These are phyloP conservation scores for Mormyrus iriodes DNA, from an alignment of 2,113 vertebrate species.

Conservation along the genomic window DNA sequence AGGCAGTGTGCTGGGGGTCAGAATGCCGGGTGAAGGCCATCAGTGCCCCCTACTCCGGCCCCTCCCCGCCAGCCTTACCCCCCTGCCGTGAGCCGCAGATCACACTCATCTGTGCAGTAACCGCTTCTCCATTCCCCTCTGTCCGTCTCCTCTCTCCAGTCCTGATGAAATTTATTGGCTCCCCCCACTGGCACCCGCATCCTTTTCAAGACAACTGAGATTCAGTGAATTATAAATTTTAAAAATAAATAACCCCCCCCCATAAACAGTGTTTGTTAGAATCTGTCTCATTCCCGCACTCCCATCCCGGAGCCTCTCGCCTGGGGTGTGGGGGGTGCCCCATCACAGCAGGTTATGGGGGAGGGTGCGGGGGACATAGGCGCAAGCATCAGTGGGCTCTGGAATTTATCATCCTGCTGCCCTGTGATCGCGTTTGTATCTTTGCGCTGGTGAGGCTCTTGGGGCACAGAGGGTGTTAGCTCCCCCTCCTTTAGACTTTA, in stretches of 20 bases:
- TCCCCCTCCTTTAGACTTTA: too few relatives aligned
- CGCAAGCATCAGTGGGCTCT: slow-evolving; percentile 31
- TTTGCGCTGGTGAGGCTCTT: neutral
- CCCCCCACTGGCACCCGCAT: neutral
- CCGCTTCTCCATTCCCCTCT: neutral
- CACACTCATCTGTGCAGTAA: slow-evolving; percentile 13
- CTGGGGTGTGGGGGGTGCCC: neutral
- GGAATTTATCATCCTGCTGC: slow-evolving; percentile 38
- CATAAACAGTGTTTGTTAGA: neutral
- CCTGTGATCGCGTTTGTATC: slow-evolving; percentile 30
- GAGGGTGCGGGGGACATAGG: slow-evolving; percentile 17
- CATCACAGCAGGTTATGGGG: slow-evolving; percentile 27
- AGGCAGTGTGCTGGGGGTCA: neutral
- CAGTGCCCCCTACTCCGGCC: slow-evolving; percentile 9
- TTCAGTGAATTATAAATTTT: slow-evolving; percentile 16
- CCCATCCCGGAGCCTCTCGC: neutral
- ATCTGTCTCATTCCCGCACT: neutral
- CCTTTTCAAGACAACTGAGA: neutral
- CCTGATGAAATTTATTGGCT: neutral
- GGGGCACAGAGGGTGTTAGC: too few relatives aligned
- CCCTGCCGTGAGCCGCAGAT: slow-evolving; percentile 12
- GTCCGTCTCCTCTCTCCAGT: neutral
- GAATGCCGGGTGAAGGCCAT: neutral
- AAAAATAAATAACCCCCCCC: slow-evolving; percentile 14
- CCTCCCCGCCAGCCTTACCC: neutral